A percentile compares a stretch with the other conserved stretches of the same genome.
Conservation (phyloP, 2,888 invertebrate genomes). For the Limnephilus rhombicus region DNA sequence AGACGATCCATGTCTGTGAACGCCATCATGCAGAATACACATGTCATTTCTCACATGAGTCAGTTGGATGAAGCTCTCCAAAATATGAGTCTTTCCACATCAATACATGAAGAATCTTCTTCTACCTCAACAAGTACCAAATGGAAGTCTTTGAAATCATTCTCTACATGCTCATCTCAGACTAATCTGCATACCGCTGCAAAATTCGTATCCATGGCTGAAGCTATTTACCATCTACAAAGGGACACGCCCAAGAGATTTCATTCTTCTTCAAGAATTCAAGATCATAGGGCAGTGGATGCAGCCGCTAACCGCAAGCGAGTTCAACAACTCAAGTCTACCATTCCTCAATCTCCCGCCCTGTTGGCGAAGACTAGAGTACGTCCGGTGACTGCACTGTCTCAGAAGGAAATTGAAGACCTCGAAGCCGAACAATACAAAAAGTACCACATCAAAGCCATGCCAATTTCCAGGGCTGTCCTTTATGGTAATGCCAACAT, state of each 20-base stretch:
- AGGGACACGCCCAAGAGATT: slow-evolving; percentile 80
- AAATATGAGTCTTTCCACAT: slow-evolving; percentile 47
- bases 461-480: slow-evolving; percentile 80
- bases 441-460: slow-evolving; percentile 83
- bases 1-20: slow-evolving; percentile 62
- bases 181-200: slow-evolving; percentile 54
- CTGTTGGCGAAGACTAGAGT: slow-evolving; percentile 77
- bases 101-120: slow-evolving; percentile 17
- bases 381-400: slow-evolving; percentile 77
- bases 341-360: slow-evolving; percentile 77
- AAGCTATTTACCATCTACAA: slow-evolving; percentile 78
- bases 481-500: slow-evolving; percentile 75
- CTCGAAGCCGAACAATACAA: slow-evolving; percentile 81
- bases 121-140: not conserved
- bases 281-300: slow-evolving; percentile 66
- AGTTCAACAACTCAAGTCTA: slow-evolving; percentile 69
- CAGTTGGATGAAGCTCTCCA: slow-evolving; percentile 25
- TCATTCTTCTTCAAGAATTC: slow-evolving; percentile 67
- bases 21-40: slow-evolving; percentile 53
- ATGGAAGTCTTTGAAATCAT: slow-evolving; percentile 51
- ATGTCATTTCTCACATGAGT: slow-evolving; percentile 4
- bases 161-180: slow-evolving; percentile 57
- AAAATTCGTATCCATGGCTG: slow-evolving; percentile 80
- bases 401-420: slow-evolving; percentile 80
- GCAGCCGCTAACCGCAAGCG: slow-evolving; percentile 68